Evolutionary conservation across 2,113 vertebrate genomes (phyloP).

Genomic region (Bambusicola thoracicus): DNA sequence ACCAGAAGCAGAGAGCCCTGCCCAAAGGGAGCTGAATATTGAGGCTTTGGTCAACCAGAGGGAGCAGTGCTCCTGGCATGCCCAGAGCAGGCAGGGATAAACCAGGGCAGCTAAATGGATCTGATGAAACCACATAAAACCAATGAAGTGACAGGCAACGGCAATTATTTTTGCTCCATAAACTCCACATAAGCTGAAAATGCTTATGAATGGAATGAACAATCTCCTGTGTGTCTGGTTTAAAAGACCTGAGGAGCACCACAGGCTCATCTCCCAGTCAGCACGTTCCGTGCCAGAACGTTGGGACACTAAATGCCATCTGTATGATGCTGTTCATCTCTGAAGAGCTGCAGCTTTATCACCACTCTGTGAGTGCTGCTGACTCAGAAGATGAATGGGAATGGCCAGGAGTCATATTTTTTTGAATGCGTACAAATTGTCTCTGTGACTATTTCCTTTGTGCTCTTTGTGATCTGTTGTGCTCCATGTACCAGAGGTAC

Average conservation of each 20-base stretch:
- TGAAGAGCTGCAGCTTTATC: not conserved
- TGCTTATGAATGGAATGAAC: not conserved
- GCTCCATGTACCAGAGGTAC: not conserved
- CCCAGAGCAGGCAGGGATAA: not conserved
- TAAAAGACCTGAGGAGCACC: not conserved
- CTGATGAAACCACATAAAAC: constrained; percentile 5
- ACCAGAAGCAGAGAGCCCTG: not conserved
- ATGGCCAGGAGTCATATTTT: not conserved
- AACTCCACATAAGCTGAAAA: not conserved
- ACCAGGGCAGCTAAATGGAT: not conserved
- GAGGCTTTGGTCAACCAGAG: not conserved
- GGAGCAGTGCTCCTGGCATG: not conserved
- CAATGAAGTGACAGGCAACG: not conserved
- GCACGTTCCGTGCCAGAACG: not conserved
- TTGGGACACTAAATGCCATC: fast-evolving
- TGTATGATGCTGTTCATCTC: not conserved
- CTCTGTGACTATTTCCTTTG: not conserved
- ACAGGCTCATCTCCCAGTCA: not conserved
- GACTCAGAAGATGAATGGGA: not conserved
- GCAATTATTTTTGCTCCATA: constrained; percentile 18
- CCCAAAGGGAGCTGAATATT: not conserved
- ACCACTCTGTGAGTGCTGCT: not conserved
- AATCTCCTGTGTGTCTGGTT: not conserved
- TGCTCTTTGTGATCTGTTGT: not conserved
- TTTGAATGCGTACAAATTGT: not conserved